Evolutionary conservation across 2,113 vertebrate genomes (phyloP).

Genomic region (Urocynchramus pylzowi): DNA sequence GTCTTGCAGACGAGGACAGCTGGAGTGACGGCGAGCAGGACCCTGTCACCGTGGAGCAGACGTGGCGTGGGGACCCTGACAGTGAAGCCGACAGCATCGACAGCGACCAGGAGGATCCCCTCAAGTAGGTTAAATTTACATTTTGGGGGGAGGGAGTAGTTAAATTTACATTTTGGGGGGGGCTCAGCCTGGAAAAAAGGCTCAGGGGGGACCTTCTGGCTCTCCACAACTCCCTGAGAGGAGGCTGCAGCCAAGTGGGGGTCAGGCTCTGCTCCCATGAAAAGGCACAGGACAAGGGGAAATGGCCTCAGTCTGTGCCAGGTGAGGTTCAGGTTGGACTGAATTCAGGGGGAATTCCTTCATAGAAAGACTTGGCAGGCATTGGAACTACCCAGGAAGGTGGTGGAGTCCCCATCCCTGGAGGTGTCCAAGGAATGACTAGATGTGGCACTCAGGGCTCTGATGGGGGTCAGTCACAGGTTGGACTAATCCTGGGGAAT

Average conservation of each 20-base stretch:
- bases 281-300: background rate
- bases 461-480: fast-evolving
- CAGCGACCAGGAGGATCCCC: constrained; percentile 95
- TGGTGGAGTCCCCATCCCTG: too few relatives aligned
- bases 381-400: background rate
- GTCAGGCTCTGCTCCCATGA: background rate
- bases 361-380: background rate
- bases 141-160: background rate
- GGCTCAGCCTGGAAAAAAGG: background rate
- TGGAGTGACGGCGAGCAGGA: constrained; percentile 92
- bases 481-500: background rate
- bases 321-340: background rate
- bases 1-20: constrained; percentile 89
- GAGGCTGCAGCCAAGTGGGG: background rate
- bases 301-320: fast-evolving
- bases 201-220: background rate
- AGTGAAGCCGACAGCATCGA: constrained; percentile 96
- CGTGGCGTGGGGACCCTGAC: constrained; percentile 95
- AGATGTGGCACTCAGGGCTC: background rate
- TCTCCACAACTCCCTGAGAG: background rate
- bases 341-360: background rate
- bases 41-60: constrained; percentile 89
- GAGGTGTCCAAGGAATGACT: background rate
- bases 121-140: constrained; percentile 80
- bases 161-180: fast-evolving